Evolutionary conservation across 2,113 vertebrate species (phyloP).

Genomic region (Apaloderma vittatum): DNA sequence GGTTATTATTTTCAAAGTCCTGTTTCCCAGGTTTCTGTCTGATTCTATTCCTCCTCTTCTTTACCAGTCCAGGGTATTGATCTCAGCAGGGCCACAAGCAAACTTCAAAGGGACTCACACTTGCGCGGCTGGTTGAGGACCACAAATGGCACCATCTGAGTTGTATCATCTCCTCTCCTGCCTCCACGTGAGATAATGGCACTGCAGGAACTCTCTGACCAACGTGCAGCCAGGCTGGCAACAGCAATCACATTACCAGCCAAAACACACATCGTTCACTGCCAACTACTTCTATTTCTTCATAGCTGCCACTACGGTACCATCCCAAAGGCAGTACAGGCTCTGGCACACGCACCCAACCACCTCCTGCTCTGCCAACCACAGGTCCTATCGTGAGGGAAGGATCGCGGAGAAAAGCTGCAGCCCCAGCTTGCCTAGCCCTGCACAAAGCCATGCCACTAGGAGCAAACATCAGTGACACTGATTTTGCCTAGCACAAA

Average conservation of each 20-base stretch:
- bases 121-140: neutral
- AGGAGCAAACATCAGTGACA: neutral
- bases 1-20: neutral
- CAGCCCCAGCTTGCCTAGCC: neutral
- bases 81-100: constrained; percentile 27
- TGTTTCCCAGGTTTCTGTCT: neutral
- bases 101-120: constrained; percentile 48
- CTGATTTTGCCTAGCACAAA: neutral
- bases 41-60: neutral
- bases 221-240: neutral
- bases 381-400: too few relatives aligned
- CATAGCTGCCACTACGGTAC: neutral
- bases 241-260: neutral
- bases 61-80: neutral
- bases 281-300: neutral
- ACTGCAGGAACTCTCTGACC: neutral
- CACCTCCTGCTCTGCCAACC: rapidly evolving
- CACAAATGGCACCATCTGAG: neutral
- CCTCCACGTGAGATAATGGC: neutral
- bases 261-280: neutral
- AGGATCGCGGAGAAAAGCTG: rapidly evolving
- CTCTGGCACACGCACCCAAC: rapidly evolving
- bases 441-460: neutral
- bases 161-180: neutral
- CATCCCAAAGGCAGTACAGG: neutral